These are phyloP conservation scores for Micromussa lordhowensis DNA, from an alignment of 92 coral and sea anemone genomes.

Conservation along the genomic window DNA sequence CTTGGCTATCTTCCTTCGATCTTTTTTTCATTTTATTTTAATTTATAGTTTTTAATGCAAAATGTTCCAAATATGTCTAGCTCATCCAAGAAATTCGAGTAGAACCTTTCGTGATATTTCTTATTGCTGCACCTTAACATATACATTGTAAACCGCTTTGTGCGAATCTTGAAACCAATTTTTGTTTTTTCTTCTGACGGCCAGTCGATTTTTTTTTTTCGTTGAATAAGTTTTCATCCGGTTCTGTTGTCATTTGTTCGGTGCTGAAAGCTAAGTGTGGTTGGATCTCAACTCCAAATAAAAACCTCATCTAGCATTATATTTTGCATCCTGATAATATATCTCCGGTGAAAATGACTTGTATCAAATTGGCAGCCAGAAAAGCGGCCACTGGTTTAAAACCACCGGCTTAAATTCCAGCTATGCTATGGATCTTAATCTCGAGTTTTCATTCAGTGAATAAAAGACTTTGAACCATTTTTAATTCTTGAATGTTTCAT, in stretches of 20 bases:
- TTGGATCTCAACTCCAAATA: neutral
- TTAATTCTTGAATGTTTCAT: neutral
- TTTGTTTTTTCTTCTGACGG: neutral
- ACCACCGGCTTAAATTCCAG: too few relatives aligned
- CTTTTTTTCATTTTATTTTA: neutral
- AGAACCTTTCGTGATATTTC: neutral
- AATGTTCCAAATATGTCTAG: neutral
- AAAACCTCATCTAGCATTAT: conserved; percentile 2
- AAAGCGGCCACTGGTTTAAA: conserved; percentile 7
- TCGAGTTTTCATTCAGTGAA: neutral
- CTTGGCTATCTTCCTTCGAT: neutral
- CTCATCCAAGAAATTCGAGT: neutral
- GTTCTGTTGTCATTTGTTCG: neutral
- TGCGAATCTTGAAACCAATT: neutral
- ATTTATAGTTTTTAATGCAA: neutral
- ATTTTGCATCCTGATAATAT: neutral
- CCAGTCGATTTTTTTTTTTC: neutral
- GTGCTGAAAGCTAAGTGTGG: conserved; percentile 12
- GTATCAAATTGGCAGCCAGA: neutral
- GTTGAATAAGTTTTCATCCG: neutral
- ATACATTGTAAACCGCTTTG: neutral
- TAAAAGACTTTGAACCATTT: neutral
- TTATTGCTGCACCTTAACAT: neutral
- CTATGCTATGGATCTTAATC: neutral
- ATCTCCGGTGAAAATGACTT: neutral